A percentile compares a stretch with the other conserved stretches of the same genome.
These are phyloP conservation scores for Hylaea fasciaria DNA, from an alignment of 2,888 invertebrate species.

Conservation along the genomic window DNA sequence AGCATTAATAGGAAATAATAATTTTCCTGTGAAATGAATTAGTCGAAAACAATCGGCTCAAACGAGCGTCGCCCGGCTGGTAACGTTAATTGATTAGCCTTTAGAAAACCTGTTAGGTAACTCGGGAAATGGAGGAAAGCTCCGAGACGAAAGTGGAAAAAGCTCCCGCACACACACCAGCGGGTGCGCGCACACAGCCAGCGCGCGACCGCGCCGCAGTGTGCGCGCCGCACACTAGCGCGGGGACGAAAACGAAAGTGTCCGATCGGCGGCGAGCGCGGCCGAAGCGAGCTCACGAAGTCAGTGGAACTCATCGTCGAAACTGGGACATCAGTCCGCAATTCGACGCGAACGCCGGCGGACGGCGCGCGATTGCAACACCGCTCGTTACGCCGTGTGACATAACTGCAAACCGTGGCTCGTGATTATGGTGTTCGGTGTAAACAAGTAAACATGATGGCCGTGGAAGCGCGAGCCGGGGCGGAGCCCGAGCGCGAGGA, in stretches of 20 bases:
- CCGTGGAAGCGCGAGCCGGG: slow-evolving; percentile 78
- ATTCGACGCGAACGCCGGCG: slow-evolving; percentile 79
- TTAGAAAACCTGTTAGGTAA: slow-evolving; percentile 76
- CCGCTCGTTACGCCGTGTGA: slow-evolving; percentile 75
- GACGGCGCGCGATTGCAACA: slow-evolving; percentile 68
- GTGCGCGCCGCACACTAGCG: slow-evolving; percentile 59
- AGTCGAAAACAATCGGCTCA: slow-evolving; percentile 45
- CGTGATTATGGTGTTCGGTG: slow-evolving; percentile 79
- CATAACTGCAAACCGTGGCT: slow-evolving; percentile 74
- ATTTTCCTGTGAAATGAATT: slow-evolving; percentile 49
- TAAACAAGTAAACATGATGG: slow-evolving; percentile 79
- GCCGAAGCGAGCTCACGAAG: slow-evolving; percentile 84
- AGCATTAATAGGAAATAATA: slow-evolving; percentile 35
- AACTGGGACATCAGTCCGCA: slow-evolving; percentile 88
- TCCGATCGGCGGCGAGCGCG: slow-evolving; percentile 77
- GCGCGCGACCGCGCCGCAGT: slow-evolving; percentile 45
- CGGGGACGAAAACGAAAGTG: slow-evolving; percentile 84
- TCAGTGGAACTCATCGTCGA: slow-evolving; percentile 84
- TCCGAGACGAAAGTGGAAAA: slow-evolving; percentile 80
- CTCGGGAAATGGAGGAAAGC: slow-evolving; percentile 81
- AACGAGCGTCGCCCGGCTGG: slow-evolving; percentile 39
- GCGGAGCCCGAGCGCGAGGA: slow-evolving; percentile 74
- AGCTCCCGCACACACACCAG: slow-evolving; percentile 52
- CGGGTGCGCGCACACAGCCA: slow-evolving; percentile 23
- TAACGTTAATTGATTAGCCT: slow-evolving; percentile 55